Conservation (phyloP, 2,888 invertebrate genomes). For the Drosophila borealis region DNA sequence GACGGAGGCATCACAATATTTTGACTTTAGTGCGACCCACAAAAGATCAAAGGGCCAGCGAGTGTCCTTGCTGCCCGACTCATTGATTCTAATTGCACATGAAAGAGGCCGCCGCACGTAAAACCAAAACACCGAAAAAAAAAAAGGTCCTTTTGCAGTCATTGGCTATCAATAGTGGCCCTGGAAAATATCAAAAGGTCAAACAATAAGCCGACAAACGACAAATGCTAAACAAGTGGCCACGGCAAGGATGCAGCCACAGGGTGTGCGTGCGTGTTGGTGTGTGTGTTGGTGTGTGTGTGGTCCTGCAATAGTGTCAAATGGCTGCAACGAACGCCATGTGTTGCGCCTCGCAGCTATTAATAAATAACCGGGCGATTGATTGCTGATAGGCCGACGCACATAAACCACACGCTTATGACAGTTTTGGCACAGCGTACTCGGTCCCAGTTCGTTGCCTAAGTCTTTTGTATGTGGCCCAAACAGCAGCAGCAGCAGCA, state of each 20-base stretch:
- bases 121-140: neutral
- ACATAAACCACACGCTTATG: conserved; percentile 76
- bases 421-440: conserved; percentile 75
- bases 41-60: conserved; percentile 54
- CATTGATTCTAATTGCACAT: conserved; percentile 76
- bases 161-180: conserved; percentile 27
- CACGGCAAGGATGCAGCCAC: conserved; percentile 24
- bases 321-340: conserved; percentile 24
- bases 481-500: conserved; percentile 58
- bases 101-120: conserved; percentile 61
- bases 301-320: conserved; percentile 57
- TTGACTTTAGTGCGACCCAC: conserved; percentile 63
- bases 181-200: conserved; percentile 53
- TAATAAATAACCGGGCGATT: conserved; percentile 74
- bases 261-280: conserved; percentile 15
- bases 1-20: conserved; percentile 63
- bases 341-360: conserved; percentile 46
- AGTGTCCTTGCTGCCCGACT: conserved; percentile 64
- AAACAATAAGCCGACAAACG: conserved; percentile 57
- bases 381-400: conserved; percentile 74
- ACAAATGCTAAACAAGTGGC: conserved; percentile 60
- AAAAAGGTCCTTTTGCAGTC: conserved; percentile 57
- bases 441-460: conserved; percentile 66
- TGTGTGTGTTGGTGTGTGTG: conserved; percentile 27
- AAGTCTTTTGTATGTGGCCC: conserved; percentile 75